Conservation (phyloP, 2,113 vertebrate species). For the Microcebus tavaratra region DNA sequence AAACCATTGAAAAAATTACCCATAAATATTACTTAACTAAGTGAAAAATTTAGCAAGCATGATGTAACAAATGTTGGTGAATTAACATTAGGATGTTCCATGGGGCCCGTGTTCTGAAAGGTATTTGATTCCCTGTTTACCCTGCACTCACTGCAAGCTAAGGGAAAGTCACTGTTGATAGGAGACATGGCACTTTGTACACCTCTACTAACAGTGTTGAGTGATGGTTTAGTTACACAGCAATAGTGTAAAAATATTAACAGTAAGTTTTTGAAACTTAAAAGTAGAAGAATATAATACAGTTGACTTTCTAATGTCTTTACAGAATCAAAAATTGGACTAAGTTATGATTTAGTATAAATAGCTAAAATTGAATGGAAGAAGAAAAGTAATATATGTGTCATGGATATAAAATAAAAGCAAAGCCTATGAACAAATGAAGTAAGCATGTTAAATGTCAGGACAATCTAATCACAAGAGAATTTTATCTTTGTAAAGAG, state of each 20-base stretch:
- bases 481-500: background rate
- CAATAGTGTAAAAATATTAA: background rate
- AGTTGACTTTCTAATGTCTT: background rate
- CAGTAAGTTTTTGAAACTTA: background rate
- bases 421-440: background rate
- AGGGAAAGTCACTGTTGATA: background rate
- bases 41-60: background rate
- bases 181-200: background rate
- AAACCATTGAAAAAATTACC: background rate
- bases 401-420: background rate
- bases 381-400: background rate
- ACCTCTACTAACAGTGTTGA: background rate
- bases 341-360: constrained; percentile 22
- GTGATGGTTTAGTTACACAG: background rate
- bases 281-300: background rate
- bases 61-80: background rate
- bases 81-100: background rate
- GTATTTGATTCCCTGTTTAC: background rate
- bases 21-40: background rate
- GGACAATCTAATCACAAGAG: background rate
- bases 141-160: background rate
- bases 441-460: background rate
- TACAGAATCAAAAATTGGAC: background rate
- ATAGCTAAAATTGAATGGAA: background rate
- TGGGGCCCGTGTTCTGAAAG: background rate